Evolutionary conservation across 2,113 vertebrate species (phyloP).

Genomic region (Peromyscus californicus): DNA sequence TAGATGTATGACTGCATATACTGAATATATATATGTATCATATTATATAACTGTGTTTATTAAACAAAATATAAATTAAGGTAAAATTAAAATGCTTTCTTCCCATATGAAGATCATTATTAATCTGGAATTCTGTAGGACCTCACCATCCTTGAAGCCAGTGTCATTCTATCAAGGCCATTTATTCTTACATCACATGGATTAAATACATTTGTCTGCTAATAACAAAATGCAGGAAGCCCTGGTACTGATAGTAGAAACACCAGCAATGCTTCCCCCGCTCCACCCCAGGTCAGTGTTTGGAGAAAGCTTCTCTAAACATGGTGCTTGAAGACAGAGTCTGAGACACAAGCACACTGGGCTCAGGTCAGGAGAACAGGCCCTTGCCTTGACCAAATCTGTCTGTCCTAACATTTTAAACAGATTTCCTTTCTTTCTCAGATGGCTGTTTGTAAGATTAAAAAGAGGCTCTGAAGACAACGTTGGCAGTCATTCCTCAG

Average conservation of each 20-base stretch:
- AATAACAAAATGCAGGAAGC: neutral
- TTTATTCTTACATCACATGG: neutral
- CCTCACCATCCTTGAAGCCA: neutral
- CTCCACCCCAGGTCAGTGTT: neutral
- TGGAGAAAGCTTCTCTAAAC: neutral
- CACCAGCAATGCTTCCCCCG: neutral
- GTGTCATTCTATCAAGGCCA: neutral
- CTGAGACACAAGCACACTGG: neutral
- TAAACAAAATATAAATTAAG: neutral
- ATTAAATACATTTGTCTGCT: neutral
- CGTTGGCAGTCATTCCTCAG: neutral
- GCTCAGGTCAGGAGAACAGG: neutral
- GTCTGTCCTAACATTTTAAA: neutral
- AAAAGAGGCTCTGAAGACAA: neutral
- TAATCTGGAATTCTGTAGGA: neutral
- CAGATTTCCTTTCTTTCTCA: neutral
- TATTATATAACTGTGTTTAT: neutral
- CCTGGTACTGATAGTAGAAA: neutral
- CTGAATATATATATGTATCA: neutral
- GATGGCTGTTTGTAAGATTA: neutral
- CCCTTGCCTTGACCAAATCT: neutral
- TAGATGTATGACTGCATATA: neutral
- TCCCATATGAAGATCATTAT: neutral
- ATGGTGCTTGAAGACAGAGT: neutral
- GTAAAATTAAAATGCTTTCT: neutral